A percentile compares a stretch with the other conserved stretches of the same genome.
phyloP scores from a whole-genome alignment of 2,797 vertebrate species.

The Sciurus vulgaris region DNA sequence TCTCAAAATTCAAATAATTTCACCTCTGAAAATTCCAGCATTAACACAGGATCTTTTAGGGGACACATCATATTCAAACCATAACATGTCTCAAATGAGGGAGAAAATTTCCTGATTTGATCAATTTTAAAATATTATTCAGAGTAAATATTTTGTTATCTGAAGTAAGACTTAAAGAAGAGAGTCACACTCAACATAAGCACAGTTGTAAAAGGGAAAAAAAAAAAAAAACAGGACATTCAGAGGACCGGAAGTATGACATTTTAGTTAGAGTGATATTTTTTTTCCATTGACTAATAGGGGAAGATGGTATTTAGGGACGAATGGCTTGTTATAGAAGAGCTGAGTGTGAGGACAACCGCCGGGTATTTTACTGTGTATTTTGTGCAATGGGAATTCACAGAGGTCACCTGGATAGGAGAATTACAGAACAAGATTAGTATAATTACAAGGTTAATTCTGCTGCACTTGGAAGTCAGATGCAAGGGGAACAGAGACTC shows the following conservation, averaged over 20 bases:
- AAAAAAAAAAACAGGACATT: background rate
- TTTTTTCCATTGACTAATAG: background rate
- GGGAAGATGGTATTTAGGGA: background rate
- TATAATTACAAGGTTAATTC: background rate
- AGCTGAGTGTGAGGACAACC: background rate
- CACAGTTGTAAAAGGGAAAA: background rate
- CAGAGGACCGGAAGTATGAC: background rate
- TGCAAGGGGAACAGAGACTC: background rate
- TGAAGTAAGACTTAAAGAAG: background rate
- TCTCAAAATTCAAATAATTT: too few relatives aligned
- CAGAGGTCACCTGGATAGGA: background rate
- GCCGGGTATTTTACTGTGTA: background rate
- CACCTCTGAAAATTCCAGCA: too few relatives aligned
- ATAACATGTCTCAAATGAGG: background rate
- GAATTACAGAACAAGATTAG: background rate
- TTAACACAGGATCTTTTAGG: too few relatives aligned
- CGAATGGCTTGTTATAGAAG: background rate
- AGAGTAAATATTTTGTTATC: background rate
- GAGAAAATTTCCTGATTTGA: background rate
- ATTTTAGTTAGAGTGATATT: background rate
- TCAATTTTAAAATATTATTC: background rate
- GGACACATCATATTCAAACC: too few relatives aligned
- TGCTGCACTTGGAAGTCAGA: background rate
- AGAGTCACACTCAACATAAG: background rate
- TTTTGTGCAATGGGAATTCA: background rate